These are phyloP conservation scores for Anarhynchus alexandrinus DNA, from an alignment of 2,113 vertebrate genomes.

Conservation along the genomic window DNA sequence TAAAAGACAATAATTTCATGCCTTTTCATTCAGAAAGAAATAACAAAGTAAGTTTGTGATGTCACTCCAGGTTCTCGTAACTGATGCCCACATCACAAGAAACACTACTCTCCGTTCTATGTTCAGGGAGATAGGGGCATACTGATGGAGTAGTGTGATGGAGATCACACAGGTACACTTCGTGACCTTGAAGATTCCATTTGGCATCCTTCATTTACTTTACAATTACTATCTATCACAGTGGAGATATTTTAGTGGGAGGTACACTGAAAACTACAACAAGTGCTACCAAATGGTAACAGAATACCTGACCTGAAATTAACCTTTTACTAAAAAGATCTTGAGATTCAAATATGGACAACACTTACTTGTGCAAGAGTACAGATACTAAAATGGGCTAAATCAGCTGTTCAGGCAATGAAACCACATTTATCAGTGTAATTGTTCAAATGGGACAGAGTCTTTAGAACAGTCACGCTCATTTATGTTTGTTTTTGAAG, in stretches of 20 bases:
- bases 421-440: fast-evolving
- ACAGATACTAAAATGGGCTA: too few relatives aligned
- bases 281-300: background rate
- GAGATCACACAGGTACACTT: background rate
- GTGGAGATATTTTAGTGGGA: background rate
- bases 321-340: background rate
- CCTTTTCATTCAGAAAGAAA: background rate
- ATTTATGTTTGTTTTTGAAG: background rate
- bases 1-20: background rate
- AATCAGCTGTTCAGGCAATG: background rate
- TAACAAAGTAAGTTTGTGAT: background rate
- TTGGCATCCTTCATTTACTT: background rate
- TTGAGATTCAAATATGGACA: background rate
- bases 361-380: background rate
- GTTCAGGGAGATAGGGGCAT: background rate
- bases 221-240: background rate
- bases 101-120: fast-evolving
- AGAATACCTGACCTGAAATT: background rate
- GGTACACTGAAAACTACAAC: background rate
- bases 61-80: background rate
- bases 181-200: too few relatives aligned
- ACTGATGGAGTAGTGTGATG: background rate
- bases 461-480: background rate
- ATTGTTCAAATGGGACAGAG: background rate
- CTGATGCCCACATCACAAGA: background rate